Base-by-base conservation (phyloP, 2,797 vertebrate species). In the Telmatherina bonti region DNA sequence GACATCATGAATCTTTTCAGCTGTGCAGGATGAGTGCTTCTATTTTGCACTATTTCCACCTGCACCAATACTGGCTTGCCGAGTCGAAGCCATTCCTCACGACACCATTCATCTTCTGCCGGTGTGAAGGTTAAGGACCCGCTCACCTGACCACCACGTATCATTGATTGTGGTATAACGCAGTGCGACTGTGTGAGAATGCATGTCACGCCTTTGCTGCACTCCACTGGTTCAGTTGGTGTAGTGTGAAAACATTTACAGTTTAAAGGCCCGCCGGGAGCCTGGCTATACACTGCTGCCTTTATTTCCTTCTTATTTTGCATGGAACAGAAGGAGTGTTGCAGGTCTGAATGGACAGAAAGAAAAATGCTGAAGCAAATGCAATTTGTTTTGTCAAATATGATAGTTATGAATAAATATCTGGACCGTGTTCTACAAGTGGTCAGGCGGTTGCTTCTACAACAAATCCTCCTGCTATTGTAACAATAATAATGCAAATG, bases 51-150 rank as follows among this genome's bases (percentile, higher is more conserved):
- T 16, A 45, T 78, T 70, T 33, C 68, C 80, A 74, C 47, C 61
- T 65, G 65, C 66, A 8, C 62, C 54, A n/a, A 60, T 6, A 74
- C 62, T 59, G 49, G 58, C 73, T 70, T 43, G 74, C 70, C 49
- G 74, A 87, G 76, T 84, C 57, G 16, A 10, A 72, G 66, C 64
- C 67, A 67, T 31, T 72, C 47, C 38, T 49, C 33, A 1, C 41
- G 29, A 64, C 54, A 38, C 67, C 81, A 87, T 90, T 87, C 82
- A 81, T 92, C 89, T 89, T 79, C 65, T 35, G 13, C 27, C 0
- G 4, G 78, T 72, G 77, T 83, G 78, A 88, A 89, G 85, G 90
- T 89, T 85, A 87, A 79, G 85, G 76, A 73, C 72, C 81, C 36
- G 79, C 70, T 80, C 82, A 82, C 83, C 84, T 81, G 85, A 86